phyloP scores from a whole-genome alignment of 2,888 invertebrate genomes.

The Chrysolina oricalcia region DNA sequence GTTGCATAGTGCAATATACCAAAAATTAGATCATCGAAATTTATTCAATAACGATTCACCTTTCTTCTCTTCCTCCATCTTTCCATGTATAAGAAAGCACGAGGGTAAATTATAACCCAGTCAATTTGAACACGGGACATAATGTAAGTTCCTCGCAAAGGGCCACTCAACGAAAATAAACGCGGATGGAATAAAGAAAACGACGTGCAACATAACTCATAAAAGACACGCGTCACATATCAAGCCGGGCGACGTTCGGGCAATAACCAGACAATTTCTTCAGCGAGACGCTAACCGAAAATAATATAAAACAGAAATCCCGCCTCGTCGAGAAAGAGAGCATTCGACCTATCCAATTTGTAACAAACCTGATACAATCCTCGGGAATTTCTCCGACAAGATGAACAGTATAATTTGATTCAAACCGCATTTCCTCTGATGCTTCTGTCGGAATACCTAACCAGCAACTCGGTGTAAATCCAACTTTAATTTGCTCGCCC shows the following conservation, averaged over 20 bases:
- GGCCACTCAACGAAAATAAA: slow-evolving; percentile 14
- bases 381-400: slow-evolving; percentile 66
- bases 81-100: background rate
- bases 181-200: slow-evolving; percentile 1
- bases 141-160: slow-evolving; percentile 1
- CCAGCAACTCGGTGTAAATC: slow-evolving; percentile 65
- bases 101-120: slow-evolving; percentile 1
- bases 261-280: slow-evolving; percentile 28
- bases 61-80: background rate
- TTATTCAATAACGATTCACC: too few species aligned
- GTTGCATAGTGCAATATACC: too few species aligned
- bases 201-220: slow-evolving; percentile 24
- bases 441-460: slow-evolving; percentile 64
- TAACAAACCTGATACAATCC: slow-evolving; percentile 66
- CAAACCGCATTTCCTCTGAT: slow-evolving; percentile 64
- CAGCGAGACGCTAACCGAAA: slow-evolving; percentile 27
- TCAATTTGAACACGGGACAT: background rate
- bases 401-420: slow-evolving; percentile 69
- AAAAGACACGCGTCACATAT: slow-evolving; percentile 29
- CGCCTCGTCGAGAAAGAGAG: slow-evolving; percentile 36
- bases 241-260: slow-evolving; percentile 20
- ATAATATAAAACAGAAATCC: slow-evolving; percentile 31
- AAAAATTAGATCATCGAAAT: too few species aligned
- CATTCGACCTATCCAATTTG: slow-evolving; percentile 60
- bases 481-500: slow-evolving; percentile 64